phyloP scores from a whole-genome alignment of 2,888 invertebrate genomes.

The Apamea anceps region DNA sequence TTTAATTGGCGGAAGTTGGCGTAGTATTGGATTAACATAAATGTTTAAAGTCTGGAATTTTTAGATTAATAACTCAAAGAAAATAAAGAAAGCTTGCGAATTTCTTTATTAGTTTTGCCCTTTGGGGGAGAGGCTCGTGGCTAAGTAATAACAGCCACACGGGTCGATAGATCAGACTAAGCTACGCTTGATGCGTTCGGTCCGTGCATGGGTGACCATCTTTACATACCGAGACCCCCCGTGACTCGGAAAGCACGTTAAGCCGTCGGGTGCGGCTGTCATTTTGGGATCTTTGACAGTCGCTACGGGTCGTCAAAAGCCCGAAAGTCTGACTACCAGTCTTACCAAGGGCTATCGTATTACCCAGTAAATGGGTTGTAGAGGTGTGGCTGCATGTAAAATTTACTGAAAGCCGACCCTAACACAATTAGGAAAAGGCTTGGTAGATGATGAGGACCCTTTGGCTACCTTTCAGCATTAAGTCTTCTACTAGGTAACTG shows the following conservation, averaged over 20 bases:
- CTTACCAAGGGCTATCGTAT: neutral
- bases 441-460: neutral
- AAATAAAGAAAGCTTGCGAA: neutral
- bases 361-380: neutral
- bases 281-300: neutral
- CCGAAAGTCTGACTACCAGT: neutral
- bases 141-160: neutral
- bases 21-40: neutral
- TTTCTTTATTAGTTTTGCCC: neutral
- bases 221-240: neutral
- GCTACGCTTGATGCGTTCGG: neutral
- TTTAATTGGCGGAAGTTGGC: constrained; percentile 10
- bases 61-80: neutral
- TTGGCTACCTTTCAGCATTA: neutral
- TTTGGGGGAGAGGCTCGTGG: neutral
- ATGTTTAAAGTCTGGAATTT: neutral
- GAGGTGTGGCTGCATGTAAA: no score
- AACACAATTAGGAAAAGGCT: no score
- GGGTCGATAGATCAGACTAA: neutral
- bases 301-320: neutral
- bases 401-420: no score
- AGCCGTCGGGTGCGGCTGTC: neutral
- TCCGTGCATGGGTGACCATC: neutral
- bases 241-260: neutral
- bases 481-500: neutral